Base-by-base conservation (phyloP, 2,113 vertebrate species). In the Hepsetus odoe region DNA sequence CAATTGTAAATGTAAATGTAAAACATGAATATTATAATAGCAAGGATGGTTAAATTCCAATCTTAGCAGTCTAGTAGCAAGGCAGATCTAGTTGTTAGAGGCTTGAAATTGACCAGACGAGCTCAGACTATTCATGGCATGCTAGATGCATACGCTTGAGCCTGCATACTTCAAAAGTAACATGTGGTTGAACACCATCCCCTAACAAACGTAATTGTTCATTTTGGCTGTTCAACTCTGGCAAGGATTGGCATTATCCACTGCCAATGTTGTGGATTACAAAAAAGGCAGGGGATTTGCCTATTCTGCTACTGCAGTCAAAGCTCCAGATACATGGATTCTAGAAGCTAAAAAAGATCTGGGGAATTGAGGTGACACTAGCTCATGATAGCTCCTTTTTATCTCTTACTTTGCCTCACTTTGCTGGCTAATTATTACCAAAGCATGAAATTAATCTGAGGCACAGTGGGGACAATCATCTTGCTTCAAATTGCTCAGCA, bases 241-340 rank as follows among this genome's bases (percentile, higher is more conserved):
- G 59, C 69, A 68, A 49, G 61, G 14, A 10, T 26, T 33, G 59
- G 7, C 46, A 24, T 40, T 38, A 65, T 65, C 77, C 30, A 16
- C 77, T 72, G 77, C 68, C 77, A 79, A 69, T n/a, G 53, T 9
- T 8, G 8, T 67, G 33, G 53, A 77, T 77, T 77, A 72, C 51
- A n/a, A 69, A 56, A 44, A 56, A 46, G 9, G 44, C 46, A 28
- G 42, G 42, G 49, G 42, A 49, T 32, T 72, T 53, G 22, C 4
- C 38, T 11, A 51, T 72, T 79, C 33, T 14, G 46, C 14, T 28
- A 53, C 66, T 68, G 30, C 49, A 28, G 55, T 79, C 77, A 62
- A 14, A 53, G 66, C 26, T 5, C 24, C 58, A 79, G 69, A 53
- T 32, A 65, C 22, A 35, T 42, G 33, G 32, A 55, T 12, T 26